phyloP scores from a whole-genome alignment of 2,888 invertebrate genomes.

The Campopleginae sp. region DNA sequence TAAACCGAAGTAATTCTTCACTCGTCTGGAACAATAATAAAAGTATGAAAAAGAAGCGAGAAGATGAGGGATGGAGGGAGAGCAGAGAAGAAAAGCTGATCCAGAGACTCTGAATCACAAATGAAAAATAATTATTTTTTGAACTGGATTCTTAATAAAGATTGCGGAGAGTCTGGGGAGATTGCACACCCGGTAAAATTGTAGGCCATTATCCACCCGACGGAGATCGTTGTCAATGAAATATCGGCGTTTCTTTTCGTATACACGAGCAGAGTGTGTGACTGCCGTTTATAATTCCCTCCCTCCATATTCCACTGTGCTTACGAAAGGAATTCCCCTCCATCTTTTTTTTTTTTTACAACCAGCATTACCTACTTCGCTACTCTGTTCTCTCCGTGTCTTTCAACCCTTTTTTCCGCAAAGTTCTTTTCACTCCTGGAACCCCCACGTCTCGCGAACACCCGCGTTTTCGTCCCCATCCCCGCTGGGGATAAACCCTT shows the following conservation, averaged over 20 bases:
- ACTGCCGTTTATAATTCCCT: conserved; percentile 71
- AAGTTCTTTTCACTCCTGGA: conserved; percentile 76
- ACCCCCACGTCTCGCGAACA: conserved; percentile 64
- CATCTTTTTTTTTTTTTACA: conserved; percentile 49
- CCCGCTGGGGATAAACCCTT: conserved; percentile 76
- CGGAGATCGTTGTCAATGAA: conserved; percentile 84
- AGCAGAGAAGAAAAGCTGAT: conserved; percentile 78
- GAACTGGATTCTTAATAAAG: conserved; percentile 82
- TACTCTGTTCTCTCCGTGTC: conserved; percentile 61
- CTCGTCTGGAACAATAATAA: conserved; percentile 56
- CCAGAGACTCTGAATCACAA: conserved; percentile 72
- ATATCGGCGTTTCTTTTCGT: conserved; percentile 82
- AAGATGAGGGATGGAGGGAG: conserved; percentile 15
- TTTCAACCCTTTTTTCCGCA: conserved; percentile 71
- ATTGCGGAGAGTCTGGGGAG: conserved; percentile 57
- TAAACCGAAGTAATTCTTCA: conserved; percentile 27
- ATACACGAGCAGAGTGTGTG: conserved; percentile 52
- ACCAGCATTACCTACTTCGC: conserved; percentile 55
- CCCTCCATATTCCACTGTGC: conserved; percentile 77
- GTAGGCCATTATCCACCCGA: conserved; percentile 80
- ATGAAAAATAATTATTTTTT: conserved; percentile 84
- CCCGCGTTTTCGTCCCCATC: conserved; percentile 61
- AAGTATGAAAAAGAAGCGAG: conserved; percentile 32
- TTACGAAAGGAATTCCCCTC: conserved; percentile 77
- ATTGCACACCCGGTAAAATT: conserved; percentile 78